phyloP scores from a whole-genome alignment of 2,113 vertebrate genomes.

The pig (Sus scrofa) region T2T-Sscrofa CM000818.6:17474001-17474500 shows the following conservation, averaged over 20 bases:
- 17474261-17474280: background rate
- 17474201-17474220: background rate
- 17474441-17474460: background rate
- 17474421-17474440: background rate
- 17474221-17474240: background rate
- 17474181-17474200: background rate
- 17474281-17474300: background rate
- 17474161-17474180: background rate
- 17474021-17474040: constrained; percentile 20
- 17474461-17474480: background rate
- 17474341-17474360: background rate
- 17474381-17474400: background rate
- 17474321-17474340: background rate
- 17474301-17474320: background rate
- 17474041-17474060: background rate
- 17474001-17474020: constrained; percentile 39
- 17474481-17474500: background rate
- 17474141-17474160: background rate
- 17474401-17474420: background rate
- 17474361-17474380: background rate
- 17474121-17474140: background rate
- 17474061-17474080: background rate
- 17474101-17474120: background rate
- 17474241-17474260: background rate
- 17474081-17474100: background rate